phyloP scores from a whole-genome alignment of 1,140 invertebrate genomes.

The Caenorhabditis remanei region DNA sequence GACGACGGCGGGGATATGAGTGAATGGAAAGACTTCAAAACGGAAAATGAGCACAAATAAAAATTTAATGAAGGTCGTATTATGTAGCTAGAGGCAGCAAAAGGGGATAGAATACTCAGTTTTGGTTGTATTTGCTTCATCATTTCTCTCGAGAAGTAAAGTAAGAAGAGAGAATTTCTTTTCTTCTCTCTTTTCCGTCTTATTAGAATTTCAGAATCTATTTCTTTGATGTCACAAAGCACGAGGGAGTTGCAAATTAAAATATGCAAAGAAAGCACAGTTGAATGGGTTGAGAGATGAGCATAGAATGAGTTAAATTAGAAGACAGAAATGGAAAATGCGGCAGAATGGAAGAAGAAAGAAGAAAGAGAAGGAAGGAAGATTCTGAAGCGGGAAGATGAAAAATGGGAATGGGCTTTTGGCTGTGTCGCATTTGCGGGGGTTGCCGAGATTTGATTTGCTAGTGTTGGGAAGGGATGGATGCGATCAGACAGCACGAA shows the following conservation, averaged over 20 bases:
- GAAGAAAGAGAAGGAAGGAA: background rate
- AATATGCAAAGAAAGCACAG: conserved; percentile 4
- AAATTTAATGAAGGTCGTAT: conserved; percentile 52
- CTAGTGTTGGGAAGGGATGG: conserved; percentile 8
- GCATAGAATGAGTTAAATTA: background rate
- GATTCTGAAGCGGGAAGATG: conserved; percentile 9
- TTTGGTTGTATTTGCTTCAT: conserved; percentile 39
- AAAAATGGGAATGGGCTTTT: conserved; percentile 6
- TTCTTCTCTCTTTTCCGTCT: background rate
- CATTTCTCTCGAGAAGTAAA: background rate
- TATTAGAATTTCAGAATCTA: conserved; percentile 1
- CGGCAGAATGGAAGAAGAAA: background rate
- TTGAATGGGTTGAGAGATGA: background rate
- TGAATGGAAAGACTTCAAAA: conserved; percentile 54
- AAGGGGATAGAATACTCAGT: conserved; percentile 39
- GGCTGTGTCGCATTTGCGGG: conserved; percentile 3
- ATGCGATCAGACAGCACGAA: conserved; percentile 23
- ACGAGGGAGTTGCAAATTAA: background rate
- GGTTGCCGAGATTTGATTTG: conserved; percentile 52
- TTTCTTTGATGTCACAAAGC: background rate
- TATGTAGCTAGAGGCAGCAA: conserved; percentile 48
- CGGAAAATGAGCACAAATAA: conserved; percentile 51
- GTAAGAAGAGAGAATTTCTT: background rate
- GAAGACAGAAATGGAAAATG: conserved; percentile 25
- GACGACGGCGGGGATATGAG: background rate